A percentile compares a stretch with the other conserved stretches of the same genome.
Evolutionary conservation across 2,888 invertebrate genomes (phyloP).

Genomic region (Physocephala rufipes): DNA sequence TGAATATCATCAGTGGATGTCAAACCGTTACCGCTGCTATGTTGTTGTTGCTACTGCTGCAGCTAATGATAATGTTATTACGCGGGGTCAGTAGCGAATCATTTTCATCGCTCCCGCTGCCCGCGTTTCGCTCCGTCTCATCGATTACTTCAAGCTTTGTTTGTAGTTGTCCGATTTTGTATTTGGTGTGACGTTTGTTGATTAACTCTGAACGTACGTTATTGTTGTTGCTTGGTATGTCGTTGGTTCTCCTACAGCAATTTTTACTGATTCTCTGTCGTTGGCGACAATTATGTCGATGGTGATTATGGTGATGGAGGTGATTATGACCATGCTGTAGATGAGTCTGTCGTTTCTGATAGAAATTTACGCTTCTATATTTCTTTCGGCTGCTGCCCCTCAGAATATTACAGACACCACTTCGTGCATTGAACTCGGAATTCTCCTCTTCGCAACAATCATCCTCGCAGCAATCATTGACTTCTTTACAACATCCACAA

Average conservation of each 20-base stretch:
- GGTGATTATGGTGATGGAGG: slow-evolving; percentile 26
- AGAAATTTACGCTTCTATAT: neutral
- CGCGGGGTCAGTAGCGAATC: slow-evolving; percentile 65
- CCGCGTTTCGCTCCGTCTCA: slow-evolving; percentile 63
- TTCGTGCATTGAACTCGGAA: slow-evolving; percentile 46
- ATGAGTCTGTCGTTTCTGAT: neutral
- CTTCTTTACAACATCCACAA: too few species aligned
- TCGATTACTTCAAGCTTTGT: slow-evolving; percentile 64
- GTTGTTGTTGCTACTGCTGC: slow-evolving; percentile 57
- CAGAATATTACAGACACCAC: slow-evolving; percentile 57
- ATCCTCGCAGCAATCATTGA: slow-evolving; percentile 30
- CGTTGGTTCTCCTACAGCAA: slow-evolving; percentile 53
- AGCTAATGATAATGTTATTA: too few species aligned
- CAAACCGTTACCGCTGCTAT: slow-evolving; percentile 65
- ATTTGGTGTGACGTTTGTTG: slow-evolving; percentile 62
- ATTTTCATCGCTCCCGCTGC: slow-evolving; percentile 65
- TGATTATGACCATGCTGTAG: neutral
- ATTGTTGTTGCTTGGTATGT: slow-evolving; percentile 50
- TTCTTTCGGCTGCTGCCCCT: slow-evolving; percentile 44
- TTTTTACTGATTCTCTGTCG: slow-evolving; percentile 22
- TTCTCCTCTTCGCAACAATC: slow-evolving; percentile 46
- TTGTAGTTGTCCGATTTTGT: slow-evolving; percentile 59
- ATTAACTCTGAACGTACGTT: slow-evolving; percentile 60
- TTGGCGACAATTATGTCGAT: slow-evolving; percentile 51
- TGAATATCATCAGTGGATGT: slow-evolving; percentile 56